These are phyloP conservation scores for Acromyrmex charruanus DNA, from an alignment of 1,140 invertebrate genomes.

Conservation along the genomic window DNA sequence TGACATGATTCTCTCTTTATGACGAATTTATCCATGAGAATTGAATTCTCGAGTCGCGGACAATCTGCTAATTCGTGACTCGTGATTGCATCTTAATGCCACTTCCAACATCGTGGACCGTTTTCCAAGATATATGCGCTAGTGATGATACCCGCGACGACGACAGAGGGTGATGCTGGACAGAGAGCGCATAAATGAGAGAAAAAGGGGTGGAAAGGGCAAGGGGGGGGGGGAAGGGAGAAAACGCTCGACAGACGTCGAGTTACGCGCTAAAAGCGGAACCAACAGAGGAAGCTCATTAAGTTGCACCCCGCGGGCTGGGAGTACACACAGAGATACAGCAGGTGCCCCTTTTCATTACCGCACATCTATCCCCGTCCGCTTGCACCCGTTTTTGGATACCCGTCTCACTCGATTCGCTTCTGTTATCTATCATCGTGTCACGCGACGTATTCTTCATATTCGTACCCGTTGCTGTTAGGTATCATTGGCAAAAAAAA, in stretches of 20 bases:
- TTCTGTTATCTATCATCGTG: slow-evolving; percentile 55
- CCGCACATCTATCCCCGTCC: slow-evolving; percentile 10
- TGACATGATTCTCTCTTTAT: background rate
- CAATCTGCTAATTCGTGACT: slow-evolving; percentile 39
- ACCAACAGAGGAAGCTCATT: slow-evolving; percentile 80
- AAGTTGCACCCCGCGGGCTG: slow-evolving; percentile 78
- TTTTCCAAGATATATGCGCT: slow-evolving; percentile 37
- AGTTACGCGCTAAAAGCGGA: slow-evolving; percentile 77
- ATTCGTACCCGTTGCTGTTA: slow-evolving; percentile 68
- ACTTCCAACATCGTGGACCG: background rate
- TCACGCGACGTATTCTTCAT: slow-evolving; percentile 57
- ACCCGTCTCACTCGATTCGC: slow-evolving; percentile 54
- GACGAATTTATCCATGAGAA: slow-evolving; percentile 4
- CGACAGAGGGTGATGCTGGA: slow-evolving; percentile 27
- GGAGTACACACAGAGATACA: slow-evolving; percentile 69
- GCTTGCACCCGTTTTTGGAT: slow-evolving; percentile 1
- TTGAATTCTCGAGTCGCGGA: slow-evolving; percentile 33
- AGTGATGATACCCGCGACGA: slow-evolving; percentile 28
- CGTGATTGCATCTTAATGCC: slow-evolving; percentile 54
- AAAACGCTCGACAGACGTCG: slow-evolving; percentile 56
- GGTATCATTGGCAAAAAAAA: slow-evolving; percentile 73
- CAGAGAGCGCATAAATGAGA: background rate
- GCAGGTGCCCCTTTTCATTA: slow-evolving; percentile 60
- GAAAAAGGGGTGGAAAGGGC: background rate
- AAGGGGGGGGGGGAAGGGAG: background rate